Evolutionary conservation across 2,797 vertebrate genomes (phyloP).

Genomic region (Glossophaga mutica): DNA sequence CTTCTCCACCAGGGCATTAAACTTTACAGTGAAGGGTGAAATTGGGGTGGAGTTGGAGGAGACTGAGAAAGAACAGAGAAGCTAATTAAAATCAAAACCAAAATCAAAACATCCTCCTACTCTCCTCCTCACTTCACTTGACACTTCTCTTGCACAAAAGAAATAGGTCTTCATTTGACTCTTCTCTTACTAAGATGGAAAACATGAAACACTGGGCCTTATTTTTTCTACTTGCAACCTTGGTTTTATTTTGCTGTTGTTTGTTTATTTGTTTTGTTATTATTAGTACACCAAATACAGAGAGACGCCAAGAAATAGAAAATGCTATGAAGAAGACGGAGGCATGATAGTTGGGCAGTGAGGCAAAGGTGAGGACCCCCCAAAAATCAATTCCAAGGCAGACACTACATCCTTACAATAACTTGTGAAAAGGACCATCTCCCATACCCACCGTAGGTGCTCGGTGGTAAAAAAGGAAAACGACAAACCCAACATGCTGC

Average conservation of each 20-base stretch:
- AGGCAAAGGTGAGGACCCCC: neutral
- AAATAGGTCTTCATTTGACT: neutral
- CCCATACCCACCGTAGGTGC: neutral
- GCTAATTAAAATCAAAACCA: neutral
- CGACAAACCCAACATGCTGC: neutral
- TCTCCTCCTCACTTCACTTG: neutral
- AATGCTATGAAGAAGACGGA: neutral
- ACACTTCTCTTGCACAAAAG: neutral
- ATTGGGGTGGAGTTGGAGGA: neutral
- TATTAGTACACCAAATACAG: neutral
- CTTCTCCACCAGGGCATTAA: neutral
- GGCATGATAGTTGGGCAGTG: rapidly evolving
- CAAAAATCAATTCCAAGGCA: neutral
- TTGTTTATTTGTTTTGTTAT: neutral
- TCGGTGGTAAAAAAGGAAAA: constrained; percentile 13
- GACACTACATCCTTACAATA: neutral
- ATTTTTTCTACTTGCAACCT: neutral
- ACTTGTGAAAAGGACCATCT: neutral
- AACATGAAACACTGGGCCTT: neutral
- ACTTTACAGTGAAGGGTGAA: constrained; percentile 14
- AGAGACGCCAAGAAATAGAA: neutral
- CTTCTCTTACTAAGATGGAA: neutral
- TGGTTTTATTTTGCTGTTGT: neutral
- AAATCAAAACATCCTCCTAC: neutral
- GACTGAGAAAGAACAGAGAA: constrained; percentile 30